phyloP scores from a whole-genome alignment of 2,888 invertebrate species.

The Acheta domesticus region DNA sequence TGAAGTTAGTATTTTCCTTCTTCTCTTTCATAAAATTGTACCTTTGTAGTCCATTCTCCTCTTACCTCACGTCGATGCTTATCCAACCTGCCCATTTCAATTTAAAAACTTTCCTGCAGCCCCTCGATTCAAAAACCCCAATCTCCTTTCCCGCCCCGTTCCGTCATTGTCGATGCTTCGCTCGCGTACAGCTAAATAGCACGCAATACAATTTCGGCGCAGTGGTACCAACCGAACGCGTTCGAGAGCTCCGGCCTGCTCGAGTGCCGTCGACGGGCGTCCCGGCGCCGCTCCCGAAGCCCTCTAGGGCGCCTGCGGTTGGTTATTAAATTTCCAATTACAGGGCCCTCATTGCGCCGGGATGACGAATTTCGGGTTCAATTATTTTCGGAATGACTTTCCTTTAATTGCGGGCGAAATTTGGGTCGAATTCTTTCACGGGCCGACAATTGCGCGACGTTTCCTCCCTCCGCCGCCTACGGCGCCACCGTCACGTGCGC shows the following conservation, averaged over 20 bases:
- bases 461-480: not conserved
- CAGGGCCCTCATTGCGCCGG: not conserved
- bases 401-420: not conserved
- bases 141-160: not conserved
- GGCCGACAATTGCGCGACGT: not conserved
- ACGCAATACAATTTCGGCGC: not conserved
- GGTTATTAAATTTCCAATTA: slow-evolving; percentile 10
- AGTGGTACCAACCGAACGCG: not conserved
- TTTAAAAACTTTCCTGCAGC: not conserved
- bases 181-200: not conserved
- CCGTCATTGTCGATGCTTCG: not conserved
- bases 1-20: too few species aligned
- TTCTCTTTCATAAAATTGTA: too few species aligned
- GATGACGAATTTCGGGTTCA: slow-evolving; percentile 1
- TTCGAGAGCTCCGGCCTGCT: not conserved
- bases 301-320: not conserved
- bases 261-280: not conserved
- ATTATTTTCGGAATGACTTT: slow-evolving; percentile 18
- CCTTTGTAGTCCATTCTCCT: too few species aligned
- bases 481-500: not conserved
- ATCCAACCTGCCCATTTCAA: not conserved
- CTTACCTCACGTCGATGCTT: not conserved
- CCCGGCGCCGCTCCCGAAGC: not conserved
- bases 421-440: not conserved
- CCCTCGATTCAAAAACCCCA: not conserved